Conservation (phyloP, 2,113 vertebrate species). For the Calypte anna region DNA sequence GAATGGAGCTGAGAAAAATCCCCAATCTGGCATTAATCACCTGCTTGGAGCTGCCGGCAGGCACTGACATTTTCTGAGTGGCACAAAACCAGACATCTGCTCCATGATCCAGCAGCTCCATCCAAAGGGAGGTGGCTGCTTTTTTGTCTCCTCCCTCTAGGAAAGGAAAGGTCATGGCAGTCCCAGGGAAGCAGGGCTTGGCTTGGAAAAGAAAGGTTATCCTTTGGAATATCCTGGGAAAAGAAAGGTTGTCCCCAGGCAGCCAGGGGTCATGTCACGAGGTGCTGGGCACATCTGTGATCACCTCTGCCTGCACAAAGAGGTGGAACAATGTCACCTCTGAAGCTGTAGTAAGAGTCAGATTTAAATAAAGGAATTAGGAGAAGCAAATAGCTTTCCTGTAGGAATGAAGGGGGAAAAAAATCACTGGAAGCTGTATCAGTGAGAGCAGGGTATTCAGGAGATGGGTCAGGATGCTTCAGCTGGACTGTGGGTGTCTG, state of each 20-base stretch:
- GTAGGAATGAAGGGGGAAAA: accelerated
- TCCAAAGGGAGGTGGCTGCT: constrained; percentile 2
- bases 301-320: accelerated
- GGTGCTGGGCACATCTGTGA: not conserved
- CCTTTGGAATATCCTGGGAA: not conserved
- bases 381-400: not conserved
- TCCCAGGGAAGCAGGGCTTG: constrained; percentile 2
- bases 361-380: not conserved
- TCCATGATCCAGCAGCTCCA: not conserved
- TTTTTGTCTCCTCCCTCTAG: constrained; percentile 48
- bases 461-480: not conserved
- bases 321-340: not conserved
- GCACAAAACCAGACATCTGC: constrained; percentile 67
- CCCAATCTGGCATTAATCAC: constrained; percentile 65
- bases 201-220: constrained; percentile 17
- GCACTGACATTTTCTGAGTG: constrained; percentile 68
- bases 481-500: accelerated
- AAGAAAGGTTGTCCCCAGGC: constrained; percentile 36
- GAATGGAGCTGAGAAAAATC: constrained; percentile 8
- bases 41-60: constrained; percentile 60
- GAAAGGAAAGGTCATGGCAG: constrained; percentile 55
- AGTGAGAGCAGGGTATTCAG: not conserved
- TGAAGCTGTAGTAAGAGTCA: accelerated
- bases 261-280: not conserved
- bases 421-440: not conserved